Evolutionary conservation across 1,140 invertebrate species (phyloP).

Genomic region (Mya arenaria): DNA sequence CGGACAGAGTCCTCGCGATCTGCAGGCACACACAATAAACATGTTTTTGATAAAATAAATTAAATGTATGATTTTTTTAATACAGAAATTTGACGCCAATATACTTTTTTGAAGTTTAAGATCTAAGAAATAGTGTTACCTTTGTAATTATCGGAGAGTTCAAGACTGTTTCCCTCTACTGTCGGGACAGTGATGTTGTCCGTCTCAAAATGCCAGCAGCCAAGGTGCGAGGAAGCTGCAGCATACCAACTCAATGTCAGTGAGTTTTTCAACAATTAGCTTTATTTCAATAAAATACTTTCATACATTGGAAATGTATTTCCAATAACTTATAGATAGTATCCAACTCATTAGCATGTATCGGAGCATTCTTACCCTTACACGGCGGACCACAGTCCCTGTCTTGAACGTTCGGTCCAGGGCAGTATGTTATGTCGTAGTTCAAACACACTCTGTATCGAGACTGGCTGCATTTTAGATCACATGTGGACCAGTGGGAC

Average conservation of each 20-base stretch:
- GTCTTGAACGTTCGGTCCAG: constrained; percentile 39
- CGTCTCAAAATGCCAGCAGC: constrained; percentile 59
- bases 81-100: no score
- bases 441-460: constrained; percentile 63
- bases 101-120: no score
- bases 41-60: no score
- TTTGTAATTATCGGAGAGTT: constrained; percentile 51
- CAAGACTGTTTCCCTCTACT: constrained; percentile 46
- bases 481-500: constrained; percentile 62
- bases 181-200: constrained; percentile 55
- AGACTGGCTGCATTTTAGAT: constrained; percentile 56
- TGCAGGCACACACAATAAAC: background rate
- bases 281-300: background rate
- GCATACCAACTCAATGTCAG: background rate
- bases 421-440: constrained; percentile 49
- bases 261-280: background rate
- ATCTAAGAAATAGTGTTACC: no score
- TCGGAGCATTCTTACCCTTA: constrained; percentile 40
- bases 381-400: constrained; percentile 43
- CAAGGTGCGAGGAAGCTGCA: constrained; percentile 57
- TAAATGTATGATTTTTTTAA: no score
- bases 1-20: constrained; percentile 48
- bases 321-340: no score
- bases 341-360: no score
- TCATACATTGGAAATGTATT: no score